Evolutionary conservation across 2,797 vertebrate species (phyloP).

Genomic region (Helarctos malayanus): DNA sequence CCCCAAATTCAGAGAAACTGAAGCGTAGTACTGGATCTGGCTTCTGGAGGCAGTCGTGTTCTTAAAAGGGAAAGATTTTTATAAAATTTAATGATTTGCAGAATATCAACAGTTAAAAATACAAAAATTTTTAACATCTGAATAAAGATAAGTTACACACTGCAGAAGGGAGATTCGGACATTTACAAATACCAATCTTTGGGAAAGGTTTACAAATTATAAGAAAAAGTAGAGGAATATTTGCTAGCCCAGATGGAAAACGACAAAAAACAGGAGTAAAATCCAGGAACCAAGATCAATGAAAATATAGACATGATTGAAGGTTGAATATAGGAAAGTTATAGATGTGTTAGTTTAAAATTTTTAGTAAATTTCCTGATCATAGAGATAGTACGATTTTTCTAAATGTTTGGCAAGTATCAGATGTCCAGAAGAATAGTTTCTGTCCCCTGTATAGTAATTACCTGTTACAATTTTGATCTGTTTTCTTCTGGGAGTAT

Average conservation of each 20-base stretch:
- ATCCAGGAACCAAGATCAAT: not conserved
- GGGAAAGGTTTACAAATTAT: not conserved
- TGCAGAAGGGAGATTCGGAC: not conserved
- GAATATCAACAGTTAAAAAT: constrained; percentile 26
- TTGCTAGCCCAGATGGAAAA: not conserved
- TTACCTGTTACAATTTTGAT: not conserved
- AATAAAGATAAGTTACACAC: not conserved
- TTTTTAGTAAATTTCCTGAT: not conserved
- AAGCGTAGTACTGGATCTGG: not conserved
- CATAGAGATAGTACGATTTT: not conserved
- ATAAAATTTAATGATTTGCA: not conserved
- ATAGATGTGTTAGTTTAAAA: constrained; percentile 1
- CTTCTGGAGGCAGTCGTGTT: not conserved
- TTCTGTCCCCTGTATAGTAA: not conserved
- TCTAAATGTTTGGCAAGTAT: constrained; percentile 11
- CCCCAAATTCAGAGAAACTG: not conserved
- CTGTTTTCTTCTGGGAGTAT: not conserved
- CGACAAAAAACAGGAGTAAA: not conserved
- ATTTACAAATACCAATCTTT: not conserved
- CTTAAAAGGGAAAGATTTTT: constrained; percentile 2
- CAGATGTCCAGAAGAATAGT: not conserved
- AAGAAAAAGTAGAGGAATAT: not conserved
- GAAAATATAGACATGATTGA: constrained; percentile 12
- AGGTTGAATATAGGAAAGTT: not conserved
- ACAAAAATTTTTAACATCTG: not conserved